Evolutionary conservation across 2,888 invertebrate genomes (phyloP).

Genomic region (Cylindroiulus punctatus): DNA sequence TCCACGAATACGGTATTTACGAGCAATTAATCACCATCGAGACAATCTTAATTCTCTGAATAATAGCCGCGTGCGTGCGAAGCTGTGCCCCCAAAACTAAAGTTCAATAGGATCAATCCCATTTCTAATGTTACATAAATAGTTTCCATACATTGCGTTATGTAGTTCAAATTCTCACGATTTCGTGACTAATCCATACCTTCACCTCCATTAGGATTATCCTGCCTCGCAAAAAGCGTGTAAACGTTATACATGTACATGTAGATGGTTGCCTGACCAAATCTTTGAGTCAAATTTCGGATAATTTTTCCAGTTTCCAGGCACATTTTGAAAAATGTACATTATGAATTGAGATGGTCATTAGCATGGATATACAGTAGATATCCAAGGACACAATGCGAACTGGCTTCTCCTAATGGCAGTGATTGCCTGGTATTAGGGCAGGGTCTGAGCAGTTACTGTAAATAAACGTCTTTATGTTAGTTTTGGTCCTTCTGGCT

Average conservation of each 20-base stretch:
- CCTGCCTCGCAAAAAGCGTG: not conserved
- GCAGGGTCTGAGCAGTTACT: too few relatives aligned
- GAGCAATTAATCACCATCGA: slow-evolving; percentile 30
- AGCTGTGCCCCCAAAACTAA: slow-evolving; percentile 17
- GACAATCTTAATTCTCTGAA: not conserved
- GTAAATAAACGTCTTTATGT: too few relatives aligned
- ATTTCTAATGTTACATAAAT: not conserved
- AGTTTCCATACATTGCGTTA: not conserved
- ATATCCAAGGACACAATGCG: too few relatives aligned
- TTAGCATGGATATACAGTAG: too few relatives aligned
- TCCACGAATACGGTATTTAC: slow-evolving; percentile 19
- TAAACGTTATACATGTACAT: not conserved
- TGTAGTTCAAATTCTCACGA: not conserved
- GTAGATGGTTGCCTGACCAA: too few relatives aligned
- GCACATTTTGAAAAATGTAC: too few relatives aligned
- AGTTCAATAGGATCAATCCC: slow-evolving; percentile 15
- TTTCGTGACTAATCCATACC: not conserved
- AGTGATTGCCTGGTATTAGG: too few relatives aligned
- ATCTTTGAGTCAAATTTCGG: too few relatives aligned
- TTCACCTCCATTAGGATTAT: not conserved
- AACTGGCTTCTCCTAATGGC: too few relatives aligned
- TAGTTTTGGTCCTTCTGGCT: too few relatives aligned
- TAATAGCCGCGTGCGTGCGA: slow-evolving; percentile 9
- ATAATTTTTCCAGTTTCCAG: too few relatives aligned
- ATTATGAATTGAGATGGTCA: too few relatives aligned